Evolutionary conservation across 2,888 invertebrate genomes (phyloP).

Genomic region (Drosophila ezoana): DNA sequence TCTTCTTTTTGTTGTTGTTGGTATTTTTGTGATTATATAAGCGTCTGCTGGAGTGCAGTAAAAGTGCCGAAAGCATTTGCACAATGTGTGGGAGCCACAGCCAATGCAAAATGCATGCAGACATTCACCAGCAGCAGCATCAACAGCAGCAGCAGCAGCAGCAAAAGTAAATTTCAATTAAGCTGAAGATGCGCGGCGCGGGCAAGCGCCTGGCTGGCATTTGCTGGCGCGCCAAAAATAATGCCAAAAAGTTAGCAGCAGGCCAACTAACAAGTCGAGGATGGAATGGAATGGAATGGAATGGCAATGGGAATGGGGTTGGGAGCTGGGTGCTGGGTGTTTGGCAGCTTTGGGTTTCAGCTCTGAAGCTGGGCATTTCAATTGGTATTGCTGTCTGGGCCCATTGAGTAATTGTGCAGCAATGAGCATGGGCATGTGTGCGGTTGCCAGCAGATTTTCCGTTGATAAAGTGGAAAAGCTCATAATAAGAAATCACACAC

Average conservation of each 20-base stretch:
- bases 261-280: slow-evolving; percentile 59
- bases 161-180: slow-evolving; percentile 76
- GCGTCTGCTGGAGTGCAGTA: slow-evolving; percentile 48
- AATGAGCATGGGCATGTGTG: slow-evolving; percentile 57
- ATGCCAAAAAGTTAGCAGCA: slow-evolving; percentile 59
- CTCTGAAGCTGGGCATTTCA: slow-evolving; percentile 53
- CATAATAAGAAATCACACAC: slow-evolving; percentile 76
- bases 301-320: slow-evolving; percentile 29
- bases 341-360: slow-evolving; percentile 19
- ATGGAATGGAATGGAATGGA: slow-evolving; percentile 45
- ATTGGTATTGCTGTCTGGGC: slow-evolving; percentile 59
- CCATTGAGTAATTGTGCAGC: slow-evolving; percentile 80
- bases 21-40: slow-evolving; percentile 72
- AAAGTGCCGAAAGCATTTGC: slow-evolving; percentile 80
- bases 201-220: slow-evolving; percentile 54
- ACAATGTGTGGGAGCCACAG: slow-evolving; percentile 79
- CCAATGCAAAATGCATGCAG: slow-evolving; percentile 73
- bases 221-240: slow-evolving; percentile 63
- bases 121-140: slow-evolving; percentile 64
- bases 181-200: slow-evolving; percentile 73
- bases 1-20: background rate
- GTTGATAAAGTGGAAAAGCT: slow-evolving; percentile 75
- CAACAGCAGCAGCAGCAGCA: slow-evolving; percentile 25
- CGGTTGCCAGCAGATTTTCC: slow-evolving; percentile 72
- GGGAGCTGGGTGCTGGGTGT: slow-evolving; percentile 12